Percentiles rank a stretch among this genome's conserved stretches.
phyloP scores from a whole-genome alignment of 2,113 vertebrate species.

The Plecturocebus donacophilus region DNA sequence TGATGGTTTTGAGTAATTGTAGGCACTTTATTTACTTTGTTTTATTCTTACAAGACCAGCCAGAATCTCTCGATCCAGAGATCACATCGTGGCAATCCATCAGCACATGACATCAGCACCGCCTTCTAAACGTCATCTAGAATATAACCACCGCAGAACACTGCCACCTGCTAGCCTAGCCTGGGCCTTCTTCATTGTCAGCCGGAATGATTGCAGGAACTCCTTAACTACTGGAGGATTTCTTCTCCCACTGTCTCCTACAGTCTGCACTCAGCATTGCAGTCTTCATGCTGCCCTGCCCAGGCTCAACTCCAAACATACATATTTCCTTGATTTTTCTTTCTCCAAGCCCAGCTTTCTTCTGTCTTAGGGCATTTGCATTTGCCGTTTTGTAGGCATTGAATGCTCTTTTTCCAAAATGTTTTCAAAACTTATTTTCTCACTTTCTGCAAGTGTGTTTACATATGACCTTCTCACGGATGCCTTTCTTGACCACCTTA shows the following conservation, averaged over 20 bases:
- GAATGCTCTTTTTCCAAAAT: not conserved
- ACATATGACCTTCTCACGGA: not conserved
- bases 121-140: not conserved
- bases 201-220: not conserved
- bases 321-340: not conserved
- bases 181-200: not conserved
- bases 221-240: not conserved
- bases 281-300: not conserved
- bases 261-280: not conserved
- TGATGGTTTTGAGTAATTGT: not conserved
- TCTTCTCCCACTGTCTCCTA: not conserved
- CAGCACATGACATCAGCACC: not conserved
- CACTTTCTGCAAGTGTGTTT: not conserved
- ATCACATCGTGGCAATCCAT: not conserved
- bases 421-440: not conserved
- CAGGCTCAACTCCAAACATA: too few relatives aligned
- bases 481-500: not conserved
- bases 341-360: not conserved
- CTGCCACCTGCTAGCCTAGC: not conserved
- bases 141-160: not conserved
- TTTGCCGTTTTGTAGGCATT: not conserved
- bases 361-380: not conserved
- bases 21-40: not conserved
- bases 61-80: not conserved
- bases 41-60: not conserved